Evolutionary conservation across 2,888 invertebrate species (phyloP), one percentile per base, ranked within the genome.

Genomic region (Drosophila pseudotalamancana): DNA sequence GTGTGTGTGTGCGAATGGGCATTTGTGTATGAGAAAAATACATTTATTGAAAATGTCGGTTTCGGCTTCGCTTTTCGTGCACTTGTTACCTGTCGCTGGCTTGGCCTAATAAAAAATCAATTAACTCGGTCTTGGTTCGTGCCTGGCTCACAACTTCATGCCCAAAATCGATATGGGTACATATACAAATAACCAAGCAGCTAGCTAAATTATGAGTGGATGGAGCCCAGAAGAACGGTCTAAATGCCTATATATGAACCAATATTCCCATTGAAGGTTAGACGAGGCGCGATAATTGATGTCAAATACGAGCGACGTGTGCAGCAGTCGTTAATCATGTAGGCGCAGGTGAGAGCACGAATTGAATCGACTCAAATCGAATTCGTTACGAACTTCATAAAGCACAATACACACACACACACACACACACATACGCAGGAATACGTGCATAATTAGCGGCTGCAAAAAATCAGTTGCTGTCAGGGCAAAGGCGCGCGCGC

Each of bases 201-300:
- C 1, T 11, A 12, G 18, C 4, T 11, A 2, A 4, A 3, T 14
- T 11, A 27, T 14, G 14, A 16, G 14, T 14, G 16, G 51, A 21
- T 3, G 12, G 21, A 0, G 11, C n/a, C n/a, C n/a, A n/a, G n/a
- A n/a, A n/a, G n/a, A n/a, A n/a, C n/a, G 4, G 16, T 34, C 34
- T 14, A 27, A 32, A 35, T 32, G 11, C 4, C 18, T 11, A 9
- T 11, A 39, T 14, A 34, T 4, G 19, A 21, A 21, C 12, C 40
- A 1, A 9, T 25, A 16, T 6, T n/a, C 18, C 43, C 50, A 32
- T 37, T 49, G 65, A 48, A 32, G 23, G 39, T 42, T 63, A 32
- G 48, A 55, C 54, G 45, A 55, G 79, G 79, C 62, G 88, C 72
- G 86, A 83, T 87, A 87, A 83, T 87, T 87, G 86, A 83, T 87